phyloP scores from a whole-genome alignment of 2,888 invertebrate species.

The Melinopterus prodromus region DNA sequence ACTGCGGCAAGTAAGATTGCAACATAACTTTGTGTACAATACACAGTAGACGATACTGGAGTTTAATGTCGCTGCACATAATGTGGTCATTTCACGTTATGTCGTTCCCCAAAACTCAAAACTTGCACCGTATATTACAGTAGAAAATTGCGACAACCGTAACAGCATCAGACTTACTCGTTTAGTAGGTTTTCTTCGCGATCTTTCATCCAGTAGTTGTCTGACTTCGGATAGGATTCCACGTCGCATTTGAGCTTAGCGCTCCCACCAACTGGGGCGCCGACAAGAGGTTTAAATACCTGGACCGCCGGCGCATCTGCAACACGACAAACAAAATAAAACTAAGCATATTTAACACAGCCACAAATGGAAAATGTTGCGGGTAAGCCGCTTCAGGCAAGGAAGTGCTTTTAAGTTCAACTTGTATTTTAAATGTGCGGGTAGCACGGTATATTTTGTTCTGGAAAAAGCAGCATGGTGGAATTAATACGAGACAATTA shows the following conservation, averaged over 20 bases:
- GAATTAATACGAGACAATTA: too few species aligned
- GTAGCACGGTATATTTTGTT: too few species aligned
- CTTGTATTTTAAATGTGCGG: background rate
- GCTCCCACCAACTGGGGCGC: constrained; percentile 67
- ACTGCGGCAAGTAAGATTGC: too few species aligned
- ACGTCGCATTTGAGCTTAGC: constrained; percentile 70
- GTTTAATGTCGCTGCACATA: too few species aligned
- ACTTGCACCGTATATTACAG: background rate
- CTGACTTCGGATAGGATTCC: constrained; percentile 71
- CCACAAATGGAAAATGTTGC: background rate
- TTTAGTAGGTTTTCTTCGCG: constrained; percentile 63
- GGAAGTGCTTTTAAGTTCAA: background rate
- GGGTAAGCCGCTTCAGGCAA: background rate
- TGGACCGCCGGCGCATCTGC: constrained; percentile 71
- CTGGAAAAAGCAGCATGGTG: too few species aligned
- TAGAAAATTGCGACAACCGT: background rate
- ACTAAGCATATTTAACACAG: background rate
- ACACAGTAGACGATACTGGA: too few species aligned
- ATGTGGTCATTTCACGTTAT: too few species aligned
- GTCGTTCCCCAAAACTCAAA: too few species aligned
- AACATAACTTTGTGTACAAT: too few species aligned
- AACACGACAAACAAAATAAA: constrained; percentile 40
- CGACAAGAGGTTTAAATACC: constrained; percentile 70
- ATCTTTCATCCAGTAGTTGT: constrained; percentile 73
- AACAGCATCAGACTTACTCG: constrained; percentile 57